phyloP scores from a whole-genome alignment of 2,797 vertebrate genomes.

The Chlorospingus flavigularis region DNA sequence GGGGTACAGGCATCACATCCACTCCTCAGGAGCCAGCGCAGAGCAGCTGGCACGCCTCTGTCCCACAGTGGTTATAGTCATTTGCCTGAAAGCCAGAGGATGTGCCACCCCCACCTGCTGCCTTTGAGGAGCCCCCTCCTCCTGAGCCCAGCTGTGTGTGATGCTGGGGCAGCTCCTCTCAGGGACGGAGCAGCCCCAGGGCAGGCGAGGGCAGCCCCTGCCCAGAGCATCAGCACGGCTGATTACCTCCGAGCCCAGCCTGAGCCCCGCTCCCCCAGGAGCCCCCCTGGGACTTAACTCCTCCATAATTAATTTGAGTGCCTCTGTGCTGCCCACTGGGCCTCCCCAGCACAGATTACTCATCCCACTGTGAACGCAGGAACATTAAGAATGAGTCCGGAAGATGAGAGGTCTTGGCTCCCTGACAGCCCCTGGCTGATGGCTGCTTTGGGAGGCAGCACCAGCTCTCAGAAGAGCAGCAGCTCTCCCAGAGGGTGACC shows the following conservation, averaged over 20 bases:
- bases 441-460: background rate
- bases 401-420: background rate
- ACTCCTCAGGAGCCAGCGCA: accelerated
- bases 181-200: background rate
- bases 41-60: background rate
- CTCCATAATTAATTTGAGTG: background rate
- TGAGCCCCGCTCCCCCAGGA: background rate
- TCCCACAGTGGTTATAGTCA: accelerated
- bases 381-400: background rate
- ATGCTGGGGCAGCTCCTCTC: background rate
- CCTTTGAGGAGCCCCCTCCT: too few relatives aligned
- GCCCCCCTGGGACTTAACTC: background rate
- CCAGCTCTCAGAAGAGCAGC: background rate
- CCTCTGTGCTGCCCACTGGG: background rate
- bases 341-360: background rate
- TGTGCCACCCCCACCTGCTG: background rate
- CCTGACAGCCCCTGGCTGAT: background rate
- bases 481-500: background rate
- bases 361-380: accelerated
- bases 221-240: accelerated
- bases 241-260: background rate
- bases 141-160: background rate
- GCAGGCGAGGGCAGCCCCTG: background rate
- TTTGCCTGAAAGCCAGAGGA: background rate
- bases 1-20: background rate